phyloP scores from a whole-genome alignment of 64 coral and sea anemone genomes.

The Trachythela sp. region DNA sequence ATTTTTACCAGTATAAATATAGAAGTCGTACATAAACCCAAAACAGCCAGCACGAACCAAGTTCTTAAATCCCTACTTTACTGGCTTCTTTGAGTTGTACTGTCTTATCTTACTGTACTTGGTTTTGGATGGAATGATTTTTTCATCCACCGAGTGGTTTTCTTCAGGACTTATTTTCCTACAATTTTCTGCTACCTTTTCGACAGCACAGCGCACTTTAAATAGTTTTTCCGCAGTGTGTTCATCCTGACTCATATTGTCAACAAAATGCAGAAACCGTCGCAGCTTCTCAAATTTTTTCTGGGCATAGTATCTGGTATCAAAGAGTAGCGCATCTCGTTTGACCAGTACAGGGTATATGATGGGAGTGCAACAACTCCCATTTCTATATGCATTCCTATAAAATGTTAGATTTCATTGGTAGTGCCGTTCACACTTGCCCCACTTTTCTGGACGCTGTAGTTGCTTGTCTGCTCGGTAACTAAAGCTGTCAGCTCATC shows the following conservation, averaged over 20 bases:
- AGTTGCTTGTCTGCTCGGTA: background rate
- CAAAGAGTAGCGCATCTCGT: background rate
- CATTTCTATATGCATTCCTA: background rate
- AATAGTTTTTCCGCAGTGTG: background rate
- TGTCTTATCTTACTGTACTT: slow-evolving; percentile 3
- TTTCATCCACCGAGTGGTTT: background rate
- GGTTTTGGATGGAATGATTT: background rate
- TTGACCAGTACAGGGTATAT: background rate
- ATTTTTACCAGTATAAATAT: background rate
- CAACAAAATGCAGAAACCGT: background rate
- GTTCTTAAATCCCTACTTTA: too few relatives aligned
- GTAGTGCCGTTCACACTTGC: background rate
- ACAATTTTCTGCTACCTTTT: too few relatives aligned
- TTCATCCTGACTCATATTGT: background rate
- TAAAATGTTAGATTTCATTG: background rate
- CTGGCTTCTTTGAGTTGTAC: background rate
- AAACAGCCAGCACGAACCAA: too few relatives aligned
- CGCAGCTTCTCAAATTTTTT: background rate
- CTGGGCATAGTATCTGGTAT: background rate
- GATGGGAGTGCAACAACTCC: too few relatives aligned
- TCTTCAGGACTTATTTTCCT: background rate
- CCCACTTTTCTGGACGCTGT: background rate
- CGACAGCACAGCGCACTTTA: background rate
- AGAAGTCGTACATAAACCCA: too few relatives aligned
- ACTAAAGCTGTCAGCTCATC: background rate